Conservation (phyloP, 2,888 invertebrate genomes). For the Drosophila engyochracea region DNA sequence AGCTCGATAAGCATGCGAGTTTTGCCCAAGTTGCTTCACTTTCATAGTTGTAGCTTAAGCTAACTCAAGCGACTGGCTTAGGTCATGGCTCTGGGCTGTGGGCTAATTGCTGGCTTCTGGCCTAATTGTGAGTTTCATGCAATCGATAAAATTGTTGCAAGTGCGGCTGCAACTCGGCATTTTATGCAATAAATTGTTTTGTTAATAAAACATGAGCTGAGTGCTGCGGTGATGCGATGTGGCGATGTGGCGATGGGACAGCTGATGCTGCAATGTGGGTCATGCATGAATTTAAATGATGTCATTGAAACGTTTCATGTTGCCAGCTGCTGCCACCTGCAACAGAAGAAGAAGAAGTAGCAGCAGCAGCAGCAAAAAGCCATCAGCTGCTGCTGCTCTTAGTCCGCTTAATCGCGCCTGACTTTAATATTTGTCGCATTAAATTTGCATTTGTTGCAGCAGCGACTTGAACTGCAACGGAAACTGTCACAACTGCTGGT, state of each 20-base stretch:
- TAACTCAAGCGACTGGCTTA: constrained; percentile 35
- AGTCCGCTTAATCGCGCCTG: constrained; percentile 43
- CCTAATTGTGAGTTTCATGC: constrained; percentile 44
- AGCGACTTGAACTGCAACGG: constrained; percentile 29
- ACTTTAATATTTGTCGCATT: constrained; percentile 67
- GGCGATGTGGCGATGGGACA: constrained; percentile 10
- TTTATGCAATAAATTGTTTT: constrained; percentile 76
- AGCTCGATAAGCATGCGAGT: constrained; percentile 21
- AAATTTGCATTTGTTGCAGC: constrained; percentile 69
- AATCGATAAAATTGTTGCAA: constrained; percentile 53
- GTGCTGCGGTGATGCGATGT: constrained; percentile 21
- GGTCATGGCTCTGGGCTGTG: constrained; percentile 34
- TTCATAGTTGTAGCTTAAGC: constrained; percentile 46
- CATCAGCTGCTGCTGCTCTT: constrained; percentile 31
- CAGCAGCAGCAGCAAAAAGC: neutral
- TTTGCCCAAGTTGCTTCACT: constrained; percentile 20
- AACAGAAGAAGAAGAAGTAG: constrained; percentile 9
- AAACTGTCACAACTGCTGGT: constrained; percentile 37
- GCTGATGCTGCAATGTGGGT: constrained; percentile 69
- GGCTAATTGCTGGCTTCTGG: constrained; percentile 13
- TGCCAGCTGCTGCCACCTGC: constrained; percentile 31
- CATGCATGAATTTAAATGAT: constrained; percentile 83
- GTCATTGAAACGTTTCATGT: constrained; percentile 62
- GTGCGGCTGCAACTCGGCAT: constrained; percentile 49
- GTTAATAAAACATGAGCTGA: constrained; percentile 74